These are phyloP conservation scores for Elysia crispata DNA, from an alignment of 2,888 invertebrate genomes.

Conservation along the genomic window DNA sequence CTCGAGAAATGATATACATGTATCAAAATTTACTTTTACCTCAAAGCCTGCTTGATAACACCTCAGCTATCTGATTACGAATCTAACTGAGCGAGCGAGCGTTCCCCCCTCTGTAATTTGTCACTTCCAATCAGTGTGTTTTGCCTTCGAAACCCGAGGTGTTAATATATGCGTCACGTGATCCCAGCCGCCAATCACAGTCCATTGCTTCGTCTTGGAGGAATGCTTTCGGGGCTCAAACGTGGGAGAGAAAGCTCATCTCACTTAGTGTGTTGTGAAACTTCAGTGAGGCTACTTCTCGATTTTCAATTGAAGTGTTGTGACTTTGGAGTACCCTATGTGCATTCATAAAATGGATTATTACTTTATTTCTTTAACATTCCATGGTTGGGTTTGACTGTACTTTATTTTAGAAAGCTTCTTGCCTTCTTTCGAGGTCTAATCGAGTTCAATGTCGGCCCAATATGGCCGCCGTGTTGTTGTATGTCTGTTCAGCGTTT, in stretches of 20 bases:
- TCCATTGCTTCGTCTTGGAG: constrained; percentile 54
- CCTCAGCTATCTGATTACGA: too few relatives aligned
- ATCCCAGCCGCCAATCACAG: constrained; percentile 58
- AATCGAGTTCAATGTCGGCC: constrained; percentile 55
- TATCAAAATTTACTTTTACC: background rate
- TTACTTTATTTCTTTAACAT: background rate
- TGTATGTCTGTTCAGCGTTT: constrained; percentile 69
- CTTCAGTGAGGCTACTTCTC: constrained; percentile 32
- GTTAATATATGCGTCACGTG: constrained; percentile 64
- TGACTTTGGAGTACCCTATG: constrained; percentile 40
- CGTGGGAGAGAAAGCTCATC: constrained; percentile 59
- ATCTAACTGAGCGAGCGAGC: constrained; percentile 28
- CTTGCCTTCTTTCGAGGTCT: constrained; percentile 10
- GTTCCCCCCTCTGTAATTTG: constrained; percentile 51
- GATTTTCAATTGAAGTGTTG: constrained; percentile 2
- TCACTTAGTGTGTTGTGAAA: constrained; percentile 52
- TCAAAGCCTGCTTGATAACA: background rate
- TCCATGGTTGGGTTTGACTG: too few relatives aligned
- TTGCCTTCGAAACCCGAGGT: constrained; percentile 58
- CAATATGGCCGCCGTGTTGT: constrained; percentile 73
- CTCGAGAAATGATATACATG: background rate
- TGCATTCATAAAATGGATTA: constrained; percentile 44
- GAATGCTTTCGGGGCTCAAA: constrained; percentile 62
- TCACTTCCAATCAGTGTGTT: constrained; percentile 55
- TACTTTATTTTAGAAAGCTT: too few relatives aligned